These are phyloP conservation scores for Archocentrus centrarchus DNA, from an alignment of 2,113 vertebrate species.

Conservation along the genomic window DNA sequence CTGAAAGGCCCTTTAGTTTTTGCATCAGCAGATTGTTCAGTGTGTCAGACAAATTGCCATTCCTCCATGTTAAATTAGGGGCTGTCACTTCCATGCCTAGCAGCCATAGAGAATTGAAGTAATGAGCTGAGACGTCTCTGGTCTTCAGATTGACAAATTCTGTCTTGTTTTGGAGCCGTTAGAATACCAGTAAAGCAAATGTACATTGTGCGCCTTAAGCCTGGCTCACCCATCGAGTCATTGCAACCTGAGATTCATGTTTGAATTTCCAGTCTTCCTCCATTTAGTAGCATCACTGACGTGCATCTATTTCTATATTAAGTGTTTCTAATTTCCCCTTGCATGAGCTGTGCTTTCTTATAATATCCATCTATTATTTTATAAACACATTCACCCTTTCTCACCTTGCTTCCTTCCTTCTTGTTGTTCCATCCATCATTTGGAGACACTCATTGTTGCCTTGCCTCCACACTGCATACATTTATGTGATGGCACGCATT, in stretches of 20 bases:
- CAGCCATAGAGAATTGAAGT: conserved; percentile 60
- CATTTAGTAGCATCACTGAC: neutral
- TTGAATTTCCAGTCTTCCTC: neutral
- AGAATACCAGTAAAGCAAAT: conserved; percentile 25
- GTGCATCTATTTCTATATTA: neutral
- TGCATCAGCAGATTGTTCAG: conserved; percentile 74
- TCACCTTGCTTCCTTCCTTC: neutral
- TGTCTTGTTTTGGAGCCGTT: conserved; percentile 40
- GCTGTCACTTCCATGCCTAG: conserved; percentile 74
- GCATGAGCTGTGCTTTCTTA: neutral
- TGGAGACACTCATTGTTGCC: conserved; percentile 5
- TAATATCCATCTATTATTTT: neutral
- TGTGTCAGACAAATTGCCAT: conserved; percentile 78
- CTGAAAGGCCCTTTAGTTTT: conserved; percentile 74
- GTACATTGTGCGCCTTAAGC: conserved; percentile 21
- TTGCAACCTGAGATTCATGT: neutral
- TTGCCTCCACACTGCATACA: neutral
- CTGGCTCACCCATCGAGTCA: neutral
- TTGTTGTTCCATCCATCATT: conserved; percentile 24
- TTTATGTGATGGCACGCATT: neutral
- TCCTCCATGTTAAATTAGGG: conserved; percentile 73
- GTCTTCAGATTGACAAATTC: conserved; percentile 64
- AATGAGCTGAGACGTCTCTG: conserved; percentile 74
- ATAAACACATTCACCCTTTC: neutral
- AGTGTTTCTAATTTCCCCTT: neutral